Base-by-base conservation (phyloP, 1,140 invertebrate genomes). In the Cyclargus thomasi region DNA sequence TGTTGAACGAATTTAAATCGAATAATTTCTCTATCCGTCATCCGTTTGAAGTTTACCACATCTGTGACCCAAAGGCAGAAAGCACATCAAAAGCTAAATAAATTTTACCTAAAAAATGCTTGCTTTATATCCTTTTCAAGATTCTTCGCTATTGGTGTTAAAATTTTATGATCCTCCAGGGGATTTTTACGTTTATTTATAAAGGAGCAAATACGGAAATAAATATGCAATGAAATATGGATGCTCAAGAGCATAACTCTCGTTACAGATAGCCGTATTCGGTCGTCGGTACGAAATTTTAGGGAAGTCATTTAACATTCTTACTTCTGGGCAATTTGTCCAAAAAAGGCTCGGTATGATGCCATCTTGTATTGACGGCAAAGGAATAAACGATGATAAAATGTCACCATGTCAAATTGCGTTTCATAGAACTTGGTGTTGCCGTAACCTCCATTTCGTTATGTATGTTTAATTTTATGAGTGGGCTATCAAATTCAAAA, bases 381-480 rank as follows among this genome's bases (percentile, higher is more conserved):
- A 59, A 59, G 55, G 5, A 20, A 20, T 20, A 47, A 47, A 59
- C 55, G 17, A 59, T 20, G 17, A 59, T 21, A 20, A 59, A 59
- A 59, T 59, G 55, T 59, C 55, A 59, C 55, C 55, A 20, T 59
- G 55, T 59, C 55, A 59, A 59, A 59, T 59, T 59, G 55, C 55
- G 55, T 59, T 59, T 59, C 18, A 59, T 59, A 59, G 55, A 59
- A 59, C 55, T 20, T 10, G 8, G 55, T 6, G 72, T 69, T 69
- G 29, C 29, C 72, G 64, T 29, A 70, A 67, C 72, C 72, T 64
- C 67, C 47, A 69, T 74, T 65, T 65, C 35, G 53, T 64, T 66
- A 63, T 53, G 47, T 64, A 11, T 39, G 29, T 11, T 36, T 63
- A 55, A 8, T 47, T 47, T 47, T 47, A 3, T 1, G 39, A 11